These are phyloP conservation scores for Anolis carolinensis DNA, from an alignment of 2,113 vertebrate genomes.

Conservation along the genomic window DNA sequence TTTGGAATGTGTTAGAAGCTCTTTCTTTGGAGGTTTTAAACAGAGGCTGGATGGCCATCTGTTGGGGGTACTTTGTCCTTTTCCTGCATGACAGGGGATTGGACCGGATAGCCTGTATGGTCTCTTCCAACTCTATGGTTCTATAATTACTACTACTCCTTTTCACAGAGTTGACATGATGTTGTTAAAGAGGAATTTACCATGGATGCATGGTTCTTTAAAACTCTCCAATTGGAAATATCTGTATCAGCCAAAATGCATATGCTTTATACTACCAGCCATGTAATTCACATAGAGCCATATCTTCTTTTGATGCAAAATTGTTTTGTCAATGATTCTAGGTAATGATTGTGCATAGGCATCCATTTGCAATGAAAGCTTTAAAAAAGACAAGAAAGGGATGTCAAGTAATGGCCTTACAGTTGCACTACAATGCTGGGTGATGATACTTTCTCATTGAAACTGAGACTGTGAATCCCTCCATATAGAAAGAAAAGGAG, in stretches of 20 bases:
- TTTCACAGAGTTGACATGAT: neutral
- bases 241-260: neutral
- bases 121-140: too few relatives aligned
- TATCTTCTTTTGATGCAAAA: neutral
- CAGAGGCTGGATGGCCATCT: too few relatives aligned
- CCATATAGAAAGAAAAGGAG: neutral
- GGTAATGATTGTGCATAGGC: neutral
- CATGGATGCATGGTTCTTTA: neutral
- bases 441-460: neutral
- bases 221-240: neutral
- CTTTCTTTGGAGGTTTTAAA: too few relatives aligned
- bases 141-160: too few relatives aligned
- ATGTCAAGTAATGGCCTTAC: too few relatives aligned
- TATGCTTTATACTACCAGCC: neutral
- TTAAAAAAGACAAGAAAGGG: neutral
- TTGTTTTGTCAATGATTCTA: neutral
- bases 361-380: neutral
- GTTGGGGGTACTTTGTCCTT: too few relatives aligned
- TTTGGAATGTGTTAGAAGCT: too few relatives aligned
- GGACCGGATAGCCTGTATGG: too few relatives aligned
- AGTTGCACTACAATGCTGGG: neutral
- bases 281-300: neutral
- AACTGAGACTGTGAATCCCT: slow-evolving; percentile 5
- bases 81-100: too few relatives aligned
- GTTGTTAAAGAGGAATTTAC: neutral